Evolutionary conservation across 2,113 vertebrate species (phyloP), one percentile per base, ranked within the genome.

Genomic region (Callipepla squamata): DNA sequence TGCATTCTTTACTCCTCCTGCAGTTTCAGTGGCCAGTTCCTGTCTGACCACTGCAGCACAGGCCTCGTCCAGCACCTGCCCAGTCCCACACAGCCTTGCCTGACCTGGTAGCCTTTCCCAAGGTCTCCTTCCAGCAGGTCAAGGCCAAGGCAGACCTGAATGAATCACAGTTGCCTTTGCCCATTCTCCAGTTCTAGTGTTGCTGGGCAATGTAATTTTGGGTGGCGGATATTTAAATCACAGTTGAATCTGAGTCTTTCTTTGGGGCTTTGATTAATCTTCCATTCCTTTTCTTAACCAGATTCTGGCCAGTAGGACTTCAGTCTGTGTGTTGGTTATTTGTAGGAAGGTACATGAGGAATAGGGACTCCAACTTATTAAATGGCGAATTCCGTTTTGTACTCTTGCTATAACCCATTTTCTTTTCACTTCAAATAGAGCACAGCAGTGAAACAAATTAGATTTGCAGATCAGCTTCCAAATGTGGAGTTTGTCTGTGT

Each of bases 371-470:
- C 51, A 63, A 16, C 81, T 57, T 78, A 15, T 72, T 76, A 81
- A 80, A 63, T 44, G 40, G 40, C 40, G 12, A 40, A 40, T 40
- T 40, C 40, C 11, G 40, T 40, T 12, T 40, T 40, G 40, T 40
- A 40, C 44, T 96, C 12, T 62, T 53, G 30, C 57, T 83, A 25
- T 47, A 87, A 36, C 25, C 75, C 16, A 45, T 81, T 86, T 94
- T 45, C 75, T 95, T 94, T 93, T 84, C 47, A 48, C 61, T 70
- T 77, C 34, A 62, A 13, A 69, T 87, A 48, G 73, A 87, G 53
- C 5, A 5, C 22, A 61, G 34, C 45, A 55, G 69, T 55, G 82
- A 34, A 80, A 85, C 38, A 21, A n/a, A 48, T 66, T 66, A 77
- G 72, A 74, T 87, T 77, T 92, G 59, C 72, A 77, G 68, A 53